phyloP scores from a whole-genome alignment of 2,113 vertebrate species.

The Cyprinodon tularosa region DNA sequence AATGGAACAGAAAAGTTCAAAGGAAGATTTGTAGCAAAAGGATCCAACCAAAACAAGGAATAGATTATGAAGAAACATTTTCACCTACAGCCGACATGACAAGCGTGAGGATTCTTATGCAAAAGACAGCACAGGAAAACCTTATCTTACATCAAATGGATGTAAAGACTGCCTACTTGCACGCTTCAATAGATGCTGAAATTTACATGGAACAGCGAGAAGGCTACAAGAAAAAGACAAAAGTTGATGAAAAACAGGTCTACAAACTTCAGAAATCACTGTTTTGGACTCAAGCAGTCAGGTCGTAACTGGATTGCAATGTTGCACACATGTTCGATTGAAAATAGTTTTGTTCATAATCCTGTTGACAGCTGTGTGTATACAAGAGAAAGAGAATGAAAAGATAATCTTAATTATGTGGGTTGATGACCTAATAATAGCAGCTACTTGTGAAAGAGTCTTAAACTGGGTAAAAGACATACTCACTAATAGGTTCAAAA shows the following conservation, averaged over 20 bases:
- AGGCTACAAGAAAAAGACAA: background rate
- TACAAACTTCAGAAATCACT: slow-evolving; percentile 4
- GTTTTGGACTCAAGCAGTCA: slow-evolving; percentile 14
- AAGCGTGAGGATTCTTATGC: slow-evolving; percentile 1
- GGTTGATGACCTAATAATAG: background rate
- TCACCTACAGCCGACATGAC: slow-evolving; percentile 15
- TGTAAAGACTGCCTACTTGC: slow-evolving; percentile 9
- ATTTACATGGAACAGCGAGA: slow-evolving; percentile 9
- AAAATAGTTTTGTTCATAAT: slow-evolving; percentile 2
- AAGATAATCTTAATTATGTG: background rate
- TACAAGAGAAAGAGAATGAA: background rate
- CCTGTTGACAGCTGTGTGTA: background rate
- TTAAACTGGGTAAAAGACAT: background rate
- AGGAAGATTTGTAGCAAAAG: slow-evolving; percentile 20
- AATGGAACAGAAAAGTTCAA: slow-evolving; percentile 1
- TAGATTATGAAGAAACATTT: background rate
- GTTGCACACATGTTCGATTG: background rate
- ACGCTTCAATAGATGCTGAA: slow-evolving; percentile 16
- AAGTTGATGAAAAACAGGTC: background rate
- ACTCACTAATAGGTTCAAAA: slow-evolving; percentile 1
- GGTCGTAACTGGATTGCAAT: slow-evolving; percentile 10
- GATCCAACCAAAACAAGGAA: slow-evolving; percentile 14
- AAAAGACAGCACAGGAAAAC: slow-evolving; percentile 14
- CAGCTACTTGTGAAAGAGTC: background rate
- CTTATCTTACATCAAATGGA: slow-evolving; percentile 19